These are phyloP conservation scores for Philopotamus ludificatus DNA, from an alignment of 1,140 invertebrate species.

Conservation along the genomic window DNA sequence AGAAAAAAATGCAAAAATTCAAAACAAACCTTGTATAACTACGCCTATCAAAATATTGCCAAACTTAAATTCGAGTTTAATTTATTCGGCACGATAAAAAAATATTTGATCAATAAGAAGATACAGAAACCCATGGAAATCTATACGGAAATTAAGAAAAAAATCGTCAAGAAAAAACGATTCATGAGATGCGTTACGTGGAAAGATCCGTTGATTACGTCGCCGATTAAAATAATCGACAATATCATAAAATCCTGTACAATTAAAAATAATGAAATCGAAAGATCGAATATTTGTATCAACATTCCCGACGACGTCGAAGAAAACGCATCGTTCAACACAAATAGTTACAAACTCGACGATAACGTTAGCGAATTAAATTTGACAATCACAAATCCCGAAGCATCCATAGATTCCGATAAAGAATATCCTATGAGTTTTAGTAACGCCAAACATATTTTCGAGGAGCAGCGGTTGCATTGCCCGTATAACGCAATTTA, in stretches of 20 bases:
- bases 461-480: too few relatives aligned
- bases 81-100: neutral
- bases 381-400: too few relatives aligned
- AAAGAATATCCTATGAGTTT: too few relatives aligned
- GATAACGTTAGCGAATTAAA: neutral
- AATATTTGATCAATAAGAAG: neutral
- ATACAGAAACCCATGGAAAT: neutral
- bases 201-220: conserved; percentile 10
- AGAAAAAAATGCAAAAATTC: too few relatives aligned
- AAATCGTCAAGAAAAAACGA: neutral
- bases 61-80: neutral
- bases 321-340: neutral
- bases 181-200: conserved; percentile 9
- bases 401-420: too few relatives aligned
- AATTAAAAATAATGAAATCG: neutral
- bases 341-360: neutral
- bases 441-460: too few relatives aligned
- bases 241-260: neutral
- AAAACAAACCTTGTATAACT: too few relatives aligned
- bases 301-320: too few relatives aligned
- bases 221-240: neutral
- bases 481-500: too few relatives aligned
- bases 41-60: neutral
- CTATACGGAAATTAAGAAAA: conserved; percentile 1
- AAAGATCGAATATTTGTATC: too few relatives aligned